Evolutionary conservation across 2,797 vertebrate species (phyloP), one percentile per base, ranked within the genome.

Genomic region (Nasua narica): DNA sequence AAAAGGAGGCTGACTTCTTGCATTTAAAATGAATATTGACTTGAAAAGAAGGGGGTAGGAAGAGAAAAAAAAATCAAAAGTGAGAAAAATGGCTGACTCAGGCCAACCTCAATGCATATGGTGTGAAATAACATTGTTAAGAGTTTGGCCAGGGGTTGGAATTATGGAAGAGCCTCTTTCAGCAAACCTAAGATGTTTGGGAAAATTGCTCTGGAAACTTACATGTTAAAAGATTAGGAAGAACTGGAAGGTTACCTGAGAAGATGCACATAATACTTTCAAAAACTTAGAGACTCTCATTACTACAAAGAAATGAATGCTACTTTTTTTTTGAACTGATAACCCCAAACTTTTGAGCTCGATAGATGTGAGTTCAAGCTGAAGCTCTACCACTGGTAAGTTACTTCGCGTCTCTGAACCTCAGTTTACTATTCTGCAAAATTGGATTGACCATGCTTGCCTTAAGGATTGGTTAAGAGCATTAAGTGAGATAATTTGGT

Each of bases 11-110:
- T 98, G 96, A 97, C 97, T 98, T 98, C 96, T 97, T 98, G 98
- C 96, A 98, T 98, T 98, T 98, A 97, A 98, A 99, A 98, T 98
- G 98, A 98, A 98, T 98, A 98, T 98, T 98, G 98, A 98, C 98
- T 98, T 96, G 98, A 98, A 96, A 96, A 98, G 97, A 90, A 92
- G 35, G 13, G n/a, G 89, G 21, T 1, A 35, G 85, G 37, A 46
- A 78, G 94, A 35, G 72, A 43, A 65, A 96, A 90, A 94, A 90
- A 98, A 98, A 98, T 98, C 96, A 98, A 98, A 98, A 98, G 95
- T 96, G 94, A 0, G 43, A 97, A 98, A 97, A 98, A 98, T 93
- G 98, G 98, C 98, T 98, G 98, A 99, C 96, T 97, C 97, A 98
- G 98, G 82, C 15, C 97, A 98, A 97, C 62, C 60, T 0, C 32